These are phyloP conservation scores for Dendrolimus punctatus DNA, from an alignment of 1,140 invertebrate species.

Conservation along the genomic window DNA sequence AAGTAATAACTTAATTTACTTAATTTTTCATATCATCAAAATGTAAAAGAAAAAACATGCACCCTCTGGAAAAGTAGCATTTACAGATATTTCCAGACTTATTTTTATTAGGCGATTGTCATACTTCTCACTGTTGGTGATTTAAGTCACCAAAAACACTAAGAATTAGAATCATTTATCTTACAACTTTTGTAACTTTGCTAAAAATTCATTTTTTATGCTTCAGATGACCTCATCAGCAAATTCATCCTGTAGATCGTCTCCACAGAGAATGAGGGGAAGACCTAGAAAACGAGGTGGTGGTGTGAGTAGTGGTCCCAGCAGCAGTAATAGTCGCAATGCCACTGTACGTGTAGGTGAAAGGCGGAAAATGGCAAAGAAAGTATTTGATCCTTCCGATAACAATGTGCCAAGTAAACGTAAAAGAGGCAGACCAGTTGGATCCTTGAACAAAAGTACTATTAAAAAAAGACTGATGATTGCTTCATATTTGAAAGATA, in stretches of 20 bases:
- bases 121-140: too few relatives aligned
- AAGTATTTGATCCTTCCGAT: slow-evolving; percentile 86
- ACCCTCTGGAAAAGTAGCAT: too few relatives aligned
- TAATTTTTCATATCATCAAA: too few relatives aligned
- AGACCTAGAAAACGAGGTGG: slow-evolving; percentile 52
- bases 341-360: slow-evolving; percentile 59
- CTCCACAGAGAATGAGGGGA: slow-evolving; percentile 58
- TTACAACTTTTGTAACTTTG: too few relatives aligned
- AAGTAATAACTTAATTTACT: too few relatives aligned
- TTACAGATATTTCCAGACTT: too few relatives aligned
- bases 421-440: slow-evolving; percentile 76
- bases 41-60: too few relatives aligned
- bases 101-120: too few relatives aligned
- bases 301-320: slow-evolving; percentile 43
- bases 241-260: slow-evolving; percentile 65
- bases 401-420: slow-evolving; percentile 78
- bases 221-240: slow-evolving; percentile 67
- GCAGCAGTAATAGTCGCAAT: slow-evolving; percentile 45
- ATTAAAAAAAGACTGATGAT: slow-evolving; percentile 65
- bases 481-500: slow-evolving; percentile 28
- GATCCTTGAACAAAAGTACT: slow-evolving; percentile 73
- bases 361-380: slow-evolving; percentile 75
- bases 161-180: too few relatives aligned
- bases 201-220: slow-evolving; percentile 2
- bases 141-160: too few relatives aligned